Conservation (phyloP, 2,113 vertebrate species). For the Craseonycteris thonglongyai region DNA sequence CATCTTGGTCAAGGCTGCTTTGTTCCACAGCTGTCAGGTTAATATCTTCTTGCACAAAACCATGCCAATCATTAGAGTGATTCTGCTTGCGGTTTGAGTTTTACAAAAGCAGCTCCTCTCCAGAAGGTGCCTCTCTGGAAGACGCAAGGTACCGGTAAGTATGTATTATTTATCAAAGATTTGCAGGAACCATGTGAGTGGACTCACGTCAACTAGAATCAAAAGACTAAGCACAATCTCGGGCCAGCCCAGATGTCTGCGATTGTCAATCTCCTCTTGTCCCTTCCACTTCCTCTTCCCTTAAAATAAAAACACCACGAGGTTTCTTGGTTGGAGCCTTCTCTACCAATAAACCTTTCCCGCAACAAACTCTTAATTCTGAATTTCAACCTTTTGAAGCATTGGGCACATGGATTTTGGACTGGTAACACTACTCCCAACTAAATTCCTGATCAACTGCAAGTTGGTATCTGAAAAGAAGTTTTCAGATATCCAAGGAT, state of each 20-base stretch:
- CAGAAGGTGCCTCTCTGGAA: too few species aligned
- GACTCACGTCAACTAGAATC: not conserved
- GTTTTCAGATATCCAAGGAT: not conserved
- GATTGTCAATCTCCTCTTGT: not conserved
- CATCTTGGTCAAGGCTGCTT: not conserved
- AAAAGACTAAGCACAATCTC: not conserved
- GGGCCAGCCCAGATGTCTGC: not conserved
- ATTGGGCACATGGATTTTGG: not conserved
- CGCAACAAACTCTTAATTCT: not conserved
- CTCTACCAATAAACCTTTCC: not conserved
- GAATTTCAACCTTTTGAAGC: too few species aligned
- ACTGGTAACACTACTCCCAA: not conserved
- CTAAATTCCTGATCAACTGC: not conserved
- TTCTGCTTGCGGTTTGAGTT: not conserved
- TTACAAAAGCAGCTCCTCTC: too few species aligned
- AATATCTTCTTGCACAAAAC: not conserved
- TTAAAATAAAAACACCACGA: not conserved
- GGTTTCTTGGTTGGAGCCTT: not conserved
- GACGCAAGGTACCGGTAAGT: not conserved
- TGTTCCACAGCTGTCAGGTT: not conserved
- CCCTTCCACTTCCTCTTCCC: not conserved
- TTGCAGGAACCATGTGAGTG: not conserved
- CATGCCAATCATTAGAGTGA: not conserved
- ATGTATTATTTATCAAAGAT: not conserved
- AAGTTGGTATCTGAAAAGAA: not conserved